Evolutionary conservation across 2,113 vertebrate species (phyloP), one percentile per base, ranked within the genome.

Genomic region (Prunella fulvescens): DNA sequence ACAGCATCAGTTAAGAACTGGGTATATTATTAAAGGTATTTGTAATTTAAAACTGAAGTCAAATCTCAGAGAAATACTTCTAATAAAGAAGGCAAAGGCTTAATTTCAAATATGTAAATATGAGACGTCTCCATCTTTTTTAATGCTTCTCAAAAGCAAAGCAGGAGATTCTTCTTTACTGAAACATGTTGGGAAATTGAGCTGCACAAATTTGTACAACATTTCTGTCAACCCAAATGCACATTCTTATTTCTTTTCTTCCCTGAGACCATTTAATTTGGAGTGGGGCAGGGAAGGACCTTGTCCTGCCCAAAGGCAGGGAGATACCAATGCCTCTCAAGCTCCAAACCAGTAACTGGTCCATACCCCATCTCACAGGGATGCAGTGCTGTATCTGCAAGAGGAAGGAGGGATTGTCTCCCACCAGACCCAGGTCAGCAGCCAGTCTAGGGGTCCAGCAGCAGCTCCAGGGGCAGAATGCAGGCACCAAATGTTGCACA

Each of bases 131-230:
- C 58, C 50, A 82, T 73, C 58, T 81, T 80, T 67, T 85, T 83
- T 35, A 83, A 77, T 29, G 23, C 47, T 83, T 80, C 76, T 88
- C 86, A 83, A 93, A 94, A 90, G 79, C 82, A 88, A 93, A 83
- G 58, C 42, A 33, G 37, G n/a, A 62, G 44, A 77, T 11, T 26
- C 24, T 24, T 54, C 62, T 65, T 92, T 60, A 83, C 51, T 16
- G 64, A 88, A 95, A 90, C 0, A 66, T 4, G 24, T 12, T 70
- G 56, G 77, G 76, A 95, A 96, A 95, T 83, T 15, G 82, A 93
- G 72, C 91, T 78, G 91, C 94, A 93, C 86, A 86, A 90, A 92
- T 88, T 7, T 10, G 19, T 39, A 71, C 62, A 47, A 26, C 19
- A 1, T 37, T 95, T 86, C 92, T 86, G 82, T 73, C 92, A 92